Evolutionary conservation across 2,113 vertebrate genomes (phyloP).

Genomic region (Rhabdornis inornatus): DNA sequence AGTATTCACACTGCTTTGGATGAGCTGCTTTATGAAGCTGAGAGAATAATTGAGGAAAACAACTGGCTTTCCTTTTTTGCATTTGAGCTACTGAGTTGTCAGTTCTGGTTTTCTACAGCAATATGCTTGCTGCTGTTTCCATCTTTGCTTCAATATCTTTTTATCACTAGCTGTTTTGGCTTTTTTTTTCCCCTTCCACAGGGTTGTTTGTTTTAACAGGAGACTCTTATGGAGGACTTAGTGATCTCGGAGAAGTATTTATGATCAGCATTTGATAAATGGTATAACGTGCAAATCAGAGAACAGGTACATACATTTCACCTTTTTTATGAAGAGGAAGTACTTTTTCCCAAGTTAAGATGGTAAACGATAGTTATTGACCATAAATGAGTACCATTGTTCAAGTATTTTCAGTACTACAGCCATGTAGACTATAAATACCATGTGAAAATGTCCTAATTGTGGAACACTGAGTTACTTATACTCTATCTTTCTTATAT

Average conservation of each 20-base stretch:
- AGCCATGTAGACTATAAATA: neutral
- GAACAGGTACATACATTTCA: neutral
- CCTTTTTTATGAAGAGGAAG: neutral
- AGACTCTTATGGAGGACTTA: neutral
- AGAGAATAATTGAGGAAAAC: neutral
- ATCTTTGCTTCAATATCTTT: neutral
- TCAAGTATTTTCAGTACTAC: neutral
- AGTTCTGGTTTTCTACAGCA: neutral
- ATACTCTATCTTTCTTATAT: neutral
- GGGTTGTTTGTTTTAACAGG: neutral
- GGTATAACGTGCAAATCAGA: neutral
- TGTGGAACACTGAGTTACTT: neutral
- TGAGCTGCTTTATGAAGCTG: neutral
- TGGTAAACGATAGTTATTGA: neutral
- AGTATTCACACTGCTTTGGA: neutral
- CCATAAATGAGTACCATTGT: neutral
- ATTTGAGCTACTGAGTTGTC: neutral
- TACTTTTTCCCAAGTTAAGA: neutral
- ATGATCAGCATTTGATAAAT: conserved; percentile 41
- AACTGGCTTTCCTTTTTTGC: neutral
- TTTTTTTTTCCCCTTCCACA: neutral
- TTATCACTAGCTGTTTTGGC: neutral
- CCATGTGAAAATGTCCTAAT: neutral
- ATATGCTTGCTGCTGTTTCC: neutral
- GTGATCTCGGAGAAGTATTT: neutral